Percentiles rank a stretch among this genome's conserved stretches.
Evolutionary conservation across 1,140 invertebrate species (phyloP).

Genomic region (Kradibia gibbosae): DNA sequence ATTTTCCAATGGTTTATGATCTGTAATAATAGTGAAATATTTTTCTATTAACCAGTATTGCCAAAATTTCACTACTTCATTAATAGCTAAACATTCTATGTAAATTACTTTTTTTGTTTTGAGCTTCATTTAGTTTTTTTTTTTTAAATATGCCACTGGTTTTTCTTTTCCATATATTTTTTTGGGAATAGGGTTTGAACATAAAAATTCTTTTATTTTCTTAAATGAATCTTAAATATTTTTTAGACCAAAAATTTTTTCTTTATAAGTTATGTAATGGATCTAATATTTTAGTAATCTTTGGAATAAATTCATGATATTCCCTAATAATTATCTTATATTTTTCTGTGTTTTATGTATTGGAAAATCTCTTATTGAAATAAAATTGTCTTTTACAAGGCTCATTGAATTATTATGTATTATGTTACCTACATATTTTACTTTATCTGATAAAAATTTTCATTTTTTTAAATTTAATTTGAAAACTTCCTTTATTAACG

Average conservation of each 20-base stretch:
- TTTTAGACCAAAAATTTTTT: too few species aligned
- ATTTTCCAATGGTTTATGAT: slow-evolving; percentile 38
- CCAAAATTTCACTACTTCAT: slow-evolving; percentile 32
- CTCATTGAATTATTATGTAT: slow-evolving; percentile 48
- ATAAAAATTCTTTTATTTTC: too few species aligned
- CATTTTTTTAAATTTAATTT: slow-evolving; percentile 49
- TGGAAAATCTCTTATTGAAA: slow-evolving; percentile 43
- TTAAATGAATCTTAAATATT: too few species aligned
- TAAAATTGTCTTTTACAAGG: slow-evolving; percentile 48
- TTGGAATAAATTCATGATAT: not conserved
- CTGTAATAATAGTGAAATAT: slow-evolving; percentile 3
- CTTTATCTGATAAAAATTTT: slow-evolving; percentile 39
- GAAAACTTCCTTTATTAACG: slow-evolving; percentile 27
- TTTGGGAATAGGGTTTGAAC: too few species aligned
- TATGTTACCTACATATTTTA: slow-evolving; percentile 52
- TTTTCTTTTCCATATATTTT: slow-evolving; percentile 23
- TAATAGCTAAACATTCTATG: slow-evolving; percentile 34
- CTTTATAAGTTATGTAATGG: too few species aligned
- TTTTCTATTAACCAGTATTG: slow-evolving; percentile 27
- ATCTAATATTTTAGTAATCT: not conserved
- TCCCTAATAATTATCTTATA: not conserved
- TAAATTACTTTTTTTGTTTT: slow-evolving; percentile 32
- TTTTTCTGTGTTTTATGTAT: slow-evolving; percentile 38
- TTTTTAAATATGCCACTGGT: slow-evolving; percentile 48
- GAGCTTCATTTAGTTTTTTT: slow-evolving; percentile 41